These are phyloP conservation scores for Coracias cyanogaster DNA, from an alignment of 2,797 vertebrate species.

Conservation along the genomic window DNA sequence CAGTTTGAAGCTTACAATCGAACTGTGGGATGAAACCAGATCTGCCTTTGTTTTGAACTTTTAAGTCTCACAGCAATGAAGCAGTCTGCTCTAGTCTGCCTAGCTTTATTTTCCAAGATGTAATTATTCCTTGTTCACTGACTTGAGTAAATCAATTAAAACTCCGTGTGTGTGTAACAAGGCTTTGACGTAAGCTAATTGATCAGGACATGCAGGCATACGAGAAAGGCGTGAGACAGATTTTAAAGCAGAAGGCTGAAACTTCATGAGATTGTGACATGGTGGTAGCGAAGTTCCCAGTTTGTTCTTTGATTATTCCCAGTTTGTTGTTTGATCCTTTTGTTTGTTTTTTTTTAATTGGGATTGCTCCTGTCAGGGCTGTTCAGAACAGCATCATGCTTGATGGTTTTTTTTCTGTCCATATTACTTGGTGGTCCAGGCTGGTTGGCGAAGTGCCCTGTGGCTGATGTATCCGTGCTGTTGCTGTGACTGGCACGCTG, in stretches of 20 bases:
- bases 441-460: neutral
- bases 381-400: neutral
- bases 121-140: constrained; percentile 33
- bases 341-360: neutral
- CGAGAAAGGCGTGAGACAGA: neutral
- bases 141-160: constrained; percentile 59
- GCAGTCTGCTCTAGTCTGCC: neutral
- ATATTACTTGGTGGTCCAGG: neutral
- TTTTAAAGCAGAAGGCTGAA: neutral
- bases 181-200: constrained; percentile 3
- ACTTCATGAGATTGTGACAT: neutral
- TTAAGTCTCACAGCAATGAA: neutral
- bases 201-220: neutral
- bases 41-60: constrained; percentile 26
- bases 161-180: neutral
- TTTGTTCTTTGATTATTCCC: neutral
- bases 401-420: neutral
- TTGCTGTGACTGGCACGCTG: neutral
- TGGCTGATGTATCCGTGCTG: neutral
- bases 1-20: neutral
- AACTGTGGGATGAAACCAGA: neutral
- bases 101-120: neutral
- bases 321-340: neutral
- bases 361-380: neutral
- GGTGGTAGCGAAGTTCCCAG: neutral